phyloP scores from a whole-genome alignment of 2,113 vertebrate genomes.

The Mormyrus lacerda region DNA sequence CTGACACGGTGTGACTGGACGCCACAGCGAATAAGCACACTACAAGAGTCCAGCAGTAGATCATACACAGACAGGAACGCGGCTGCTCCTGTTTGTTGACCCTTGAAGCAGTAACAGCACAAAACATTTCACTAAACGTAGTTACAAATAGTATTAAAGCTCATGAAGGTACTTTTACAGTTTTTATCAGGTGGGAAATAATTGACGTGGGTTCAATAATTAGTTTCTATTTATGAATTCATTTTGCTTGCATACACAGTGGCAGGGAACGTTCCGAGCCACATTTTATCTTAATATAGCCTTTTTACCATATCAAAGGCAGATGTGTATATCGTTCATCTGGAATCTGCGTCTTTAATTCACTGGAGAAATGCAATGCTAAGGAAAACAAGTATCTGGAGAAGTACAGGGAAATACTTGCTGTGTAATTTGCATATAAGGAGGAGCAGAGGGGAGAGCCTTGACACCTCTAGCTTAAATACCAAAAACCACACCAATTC shows the following conservation, averaged over 20 bases:
- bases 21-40: not conserved
- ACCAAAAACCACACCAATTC: not conserved
- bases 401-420: not conserved
- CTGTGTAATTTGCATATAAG: not conserved
- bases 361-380: not conserved
- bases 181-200: not conserved
- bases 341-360: not conserved
- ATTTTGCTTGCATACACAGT: not conserved
- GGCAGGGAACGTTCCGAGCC: not conserved
- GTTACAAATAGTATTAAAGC: not conserved
- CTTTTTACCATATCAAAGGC: constrained; percentile 1
- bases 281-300: not conserved
- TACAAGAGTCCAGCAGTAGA: not conserved
- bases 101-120: not conserved
- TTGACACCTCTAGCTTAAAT: not conserved
- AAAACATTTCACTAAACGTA: not conserved
- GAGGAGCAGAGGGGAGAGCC: not conserved
- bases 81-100: not conserved
- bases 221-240: not conserved
- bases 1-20: not conserved
- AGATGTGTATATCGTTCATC: not conserved
- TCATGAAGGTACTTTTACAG: not conserved
- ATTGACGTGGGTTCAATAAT: not conserved
- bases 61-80: not conserved
- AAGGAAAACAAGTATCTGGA: not conserved